Base-by-base conservation (phyloP, 2,113 vertebrate genomes). In the Bambusicola thoracicus region DNA sequence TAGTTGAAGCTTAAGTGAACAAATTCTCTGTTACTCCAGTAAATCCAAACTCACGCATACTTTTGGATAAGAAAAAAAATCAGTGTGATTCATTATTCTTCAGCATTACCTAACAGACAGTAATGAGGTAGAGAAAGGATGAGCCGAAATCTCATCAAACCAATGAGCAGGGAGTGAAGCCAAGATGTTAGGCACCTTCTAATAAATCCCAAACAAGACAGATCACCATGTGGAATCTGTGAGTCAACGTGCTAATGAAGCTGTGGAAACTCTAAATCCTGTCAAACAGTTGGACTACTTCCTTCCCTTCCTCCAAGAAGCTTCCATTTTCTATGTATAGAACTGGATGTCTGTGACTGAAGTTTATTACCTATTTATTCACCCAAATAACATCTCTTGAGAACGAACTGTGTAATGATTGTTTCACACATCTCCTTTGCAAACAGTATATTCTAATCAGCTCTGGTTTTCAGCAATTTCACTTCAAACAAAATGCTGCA, bases 61-160 rank as follows among this genome's bases (percentile, higher is more conserved):
- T 14, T 86, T 25, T 81, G 77, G 36, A 74, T 70, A 81, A 62
- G 65, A 74, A 65, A 67, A 67, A 83, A 67, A 38, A 86, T 38
- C 49, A 74, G 24, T 21, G 13, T 67, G 76, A 77, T 70, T 81
- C 65, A 69, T 61, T 74, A 69, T 74, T 81, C 4, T 1, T 77
- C 46, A 67, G 43, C 46, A 38, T 81, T 40, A 59, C 29, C 25
- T 34, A 88, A 74, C 2, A 81, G 68, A 66, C 0, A 93, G 77
- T 29, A 81, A 63, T 0, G 2, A 93, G 41, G 38, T 43, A 81
- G 77, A 68, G 63, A 88, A 90, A 76, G 27, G 56, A 94, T 81
- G 79, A 93, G 44, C 53, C 83, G 72, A 85, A 90, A 88, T 70
- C 59, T 81, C 76, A 92, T 73, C 20, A 90, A 92, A 83, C 59